phyloP scores from a whole-genome alignment of 2,797 vertebrate genomes.

The Varecia variegata region DNA sequence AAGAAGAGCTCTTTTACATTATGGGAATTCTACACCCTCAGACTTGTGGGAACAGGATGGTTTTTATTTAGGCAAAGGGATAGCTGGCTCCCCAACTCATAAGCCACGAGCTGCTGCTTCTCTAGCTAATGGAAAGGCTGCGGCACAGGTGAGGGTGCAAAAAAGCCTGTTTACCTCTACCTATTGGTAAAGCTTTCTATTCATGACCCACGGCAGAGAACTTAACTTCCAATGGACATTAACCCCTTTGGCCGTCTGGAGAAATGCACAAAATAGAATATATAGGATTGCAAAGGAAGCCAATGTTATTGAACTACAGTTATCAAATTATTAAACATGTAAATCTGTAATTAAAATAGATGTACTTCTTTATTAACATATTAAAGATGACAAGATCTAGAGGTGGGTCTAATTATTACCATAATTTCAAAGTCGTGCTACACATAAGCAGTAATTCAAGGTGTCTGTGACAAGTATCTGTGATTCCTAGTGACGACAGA shows the following conservation, averaged over 20 bases:
- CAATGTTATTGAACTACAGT: conserved; percentile 22
- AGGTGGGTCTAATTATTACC: not conserved
- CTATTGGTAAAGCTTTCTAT: not conserved
- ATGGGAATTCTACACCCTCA: not conserved
- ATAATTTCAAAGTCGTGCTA: not conserved
- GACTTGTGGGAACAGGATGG: not conserved
- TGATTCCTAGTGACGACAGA: not conserved
- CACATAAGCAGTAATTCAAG: not conserved
- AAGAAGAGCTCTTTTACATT: not conserved
- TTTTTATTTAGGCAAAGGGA: not conserved
- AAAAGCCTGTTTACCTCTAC: not conserved
- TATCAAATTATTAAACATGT: not conserved
- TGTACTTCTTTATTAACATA: not conserved
- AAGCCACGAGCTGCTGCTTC: not conserved
- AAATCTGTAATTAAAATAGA: not conserved
- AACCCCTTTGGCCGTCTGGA: not conserved
- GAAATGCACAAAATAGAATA: not conserved
- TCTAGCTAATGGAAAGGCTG: not conserved
- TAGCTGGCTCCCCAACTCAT: not conserved
- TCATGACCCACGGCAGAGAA: not conserved
- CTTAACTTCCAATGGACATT: not conserved
- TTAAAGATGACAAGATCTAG: not conserved
- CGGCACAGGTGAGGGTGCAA: not conserved
- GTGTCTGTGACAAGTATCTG: not conserved
- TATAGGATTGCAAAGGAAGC: not conserved